Conservation (phyloP, 2,888 invertebrate genomes). For the Drosophila koepferae region DNA sequence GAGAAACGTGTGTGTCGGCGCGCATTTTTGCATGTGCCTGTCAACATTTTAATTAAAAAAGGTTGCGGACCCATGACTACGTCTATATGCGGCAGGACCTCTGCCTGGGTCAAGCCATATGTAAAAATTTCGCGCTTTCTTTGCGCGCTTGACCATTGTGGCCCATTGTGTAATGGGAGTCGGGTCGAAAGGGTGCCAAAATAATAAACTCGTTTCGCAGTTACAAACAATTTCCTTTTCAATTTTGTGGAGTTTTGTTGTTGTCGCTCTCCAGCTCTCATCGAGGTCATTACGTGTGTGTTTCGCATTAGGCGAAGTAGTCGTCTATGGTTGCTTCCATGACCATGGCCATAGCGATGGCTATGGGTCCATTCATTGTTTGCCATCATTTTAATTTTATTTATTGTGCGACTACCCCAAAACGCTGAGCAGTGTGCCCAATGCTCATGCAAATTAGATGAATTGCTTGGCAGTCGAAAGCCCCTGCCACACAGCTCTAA, state of each 20-base stretch:
- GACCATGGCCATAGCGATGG: constrained; percentile 9
- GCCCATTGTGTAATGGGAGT: constrained; percentile 12
- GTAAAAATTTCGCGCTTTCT: constrained; percentile 83
- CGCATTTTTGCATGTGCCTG: constrained; percentile 83
- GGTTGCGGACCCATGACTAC: constrained; percentile 81
- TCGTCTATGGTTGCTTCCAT: constrained; percentile 46
- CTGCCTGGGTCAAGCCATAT: constrained; percentile 55
- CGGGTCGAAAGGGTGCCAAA: constrained; percentile 81
- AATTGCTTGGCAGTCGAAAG: constrained; percentile 78
- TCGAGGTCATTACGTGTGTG: constrained; percentile 82
- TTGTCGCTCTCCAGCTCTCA: constrained; percentile 11
- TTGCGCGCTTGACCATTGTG: constrained; percentile 50
- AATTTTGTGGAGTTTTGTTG: constrained; percentile 70
- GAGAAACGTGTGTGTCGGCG: constrained; percentile 33
- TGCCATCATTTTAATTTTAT: constrained; percentile 85
- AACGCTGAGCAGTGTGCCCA: constrained; percentile 42
- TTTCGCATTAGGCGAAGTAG: constrained; percentile 76
- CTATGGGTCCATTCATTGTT: constrained; percentile 73
- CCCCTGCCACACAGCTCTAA: constrained; percentile 10
- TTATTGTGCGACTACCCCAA: constrained; percentile 84
- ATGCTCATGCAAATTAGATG: constrained; percentile 84
- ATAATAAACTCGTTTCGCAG: constrained; percentile 84
- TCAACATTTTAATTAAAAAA: constrained; percentile 86
- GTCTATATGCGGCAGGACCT: constrained; percentile 14
- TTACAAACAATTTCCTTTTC: constrained; percentile 85